phyloP scores from a whole-genome alignment of 2,113 vertebrate species.

The Tragelaphus strepsiceros region DNA sequence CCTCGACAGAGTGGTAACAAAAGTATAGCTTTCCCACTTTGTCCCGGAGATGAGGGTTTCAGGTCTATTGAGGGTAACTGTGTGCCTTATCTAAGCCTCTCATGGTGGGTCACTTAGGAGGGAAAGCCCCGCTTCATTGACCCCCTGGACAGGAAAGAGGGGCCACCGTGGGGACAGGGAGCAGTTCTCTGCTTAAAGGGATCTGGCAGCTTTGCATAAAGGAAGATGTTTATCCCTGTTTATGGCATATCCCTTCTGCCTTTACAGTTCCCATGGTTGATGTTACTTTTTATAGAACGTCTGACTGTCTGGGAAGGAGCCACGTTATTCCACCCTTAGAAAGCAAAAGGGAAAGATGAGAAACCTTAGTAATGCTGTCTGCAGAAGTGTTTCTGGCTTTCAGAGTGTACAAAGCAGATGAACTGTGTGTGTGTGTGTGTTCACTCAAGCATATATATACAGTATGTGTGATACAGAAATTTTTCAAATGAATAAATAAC shows the following conservation, averaged over 20 bases:
- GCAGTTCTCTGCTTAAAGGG: slow-evolving; percentile 75
- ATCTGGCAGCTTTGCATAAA: slow-evolving; percentile 78
- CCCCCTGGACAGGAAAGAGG: slow-evolving; percentile 80
- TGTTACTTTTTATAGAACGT: slow-evolving; percentile 78
- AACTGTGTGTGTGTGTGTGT: background rate
- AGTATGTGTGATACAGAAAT: background rate
- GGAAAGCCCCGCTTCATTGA: slow-evolving; percentile 66
- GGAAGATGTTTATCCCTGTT: slow-evolving; percentile 82
- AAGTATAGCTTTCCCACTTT: slow-evolving; percentile 72
- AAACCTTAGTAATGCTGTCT: slow-evolving; percentile 64
- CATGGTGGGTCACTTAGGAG: slow-evolving; percentile 70
- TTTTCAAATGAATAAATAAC: slow-evolving; percentile 39
- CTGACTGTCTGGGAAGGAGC: slow-evolving; percentile 73
- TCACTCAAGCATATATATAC: background rate
- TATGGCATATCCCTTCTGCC: slow-evolving; percentile 75
- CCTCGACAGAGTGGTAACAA: slow-evolving; percentile 60
- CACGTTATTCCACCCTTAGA: slow-evolving; percentile 30
- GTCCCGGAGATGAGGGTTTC: slow-evolving; percentile 60
- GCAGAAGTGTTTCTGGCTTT: slow-evolving; percentile 19
- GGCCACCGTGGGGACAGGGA: slow-evolving; percentile 73
- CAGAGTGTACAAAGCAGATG: slow-evolving; percentile 33
- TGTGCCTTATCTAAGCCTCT: slow-evolving; percentile 81
- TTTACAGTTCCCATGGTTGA: slow-evolving; percentile 80
- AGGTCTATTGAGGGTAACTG: slow-evolving; percentile 68
- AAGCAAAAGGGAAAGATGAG: slow-evolving; percentile 68